Evolutionary conservation across 2,797 vertebrate species (phyloP).

Genomic region (Oceanodroma leucorhoa): DNA sequence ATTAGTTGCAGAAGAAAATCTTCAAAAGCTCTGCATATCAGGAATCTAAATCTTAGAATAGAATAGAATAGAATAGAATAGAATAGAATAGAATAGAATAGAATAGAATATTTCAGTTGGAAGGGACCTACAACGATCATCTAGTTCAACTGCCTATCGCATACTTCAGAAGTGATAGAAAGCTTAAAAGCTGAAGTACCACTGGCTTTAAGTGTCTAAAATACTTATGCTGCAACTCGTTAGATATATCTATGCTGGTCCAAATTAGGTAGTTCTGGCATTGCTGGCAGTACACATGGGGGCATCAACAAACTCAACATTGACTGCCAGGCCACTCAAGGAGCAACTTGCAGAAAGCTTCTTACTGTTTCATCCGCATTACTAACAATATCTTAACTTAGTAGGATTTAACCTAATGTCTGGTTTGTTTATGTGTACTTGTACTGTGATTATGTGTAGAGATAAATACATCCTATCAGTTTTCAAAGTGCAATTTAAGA

Average conservation of each 20-base stretch:
- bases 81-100: neutral
- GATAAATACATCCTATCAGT: neutral
- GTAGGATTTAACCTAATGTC: neutral
- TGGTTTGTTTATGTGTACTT: neutral
- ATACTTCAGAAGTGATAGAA: neutral
- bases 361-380: neutral
- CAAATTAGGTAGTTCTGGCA: neutral
- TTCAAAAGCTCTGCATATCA: neutral
- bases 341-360: neutral
- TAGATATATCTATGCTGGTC: neutral
- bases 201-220: neutral
- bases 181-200: neutral
- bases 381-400: neutral
- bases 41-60: neutral
- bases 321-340: neutral
- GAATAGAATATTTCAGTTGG: neutral
- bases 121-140: neutral
- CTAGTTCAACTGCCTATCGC: neutral
- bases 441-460: neutral
- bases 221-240: neutral
- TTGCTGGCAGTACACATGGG: fast-evolving
- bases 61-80: neutral
- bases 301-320: neutral
- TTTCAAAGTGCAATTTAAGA: neutral
- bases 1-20: neutral